A percentile compares a stretch with the other conserved stretches of the same genome.
These are phyloP conservation scores for Lycopodina hypogea DNA, from an alignment of 37 sponge, comb jelly and placozoan genomes.

Conservation along the genomic window DNA sequence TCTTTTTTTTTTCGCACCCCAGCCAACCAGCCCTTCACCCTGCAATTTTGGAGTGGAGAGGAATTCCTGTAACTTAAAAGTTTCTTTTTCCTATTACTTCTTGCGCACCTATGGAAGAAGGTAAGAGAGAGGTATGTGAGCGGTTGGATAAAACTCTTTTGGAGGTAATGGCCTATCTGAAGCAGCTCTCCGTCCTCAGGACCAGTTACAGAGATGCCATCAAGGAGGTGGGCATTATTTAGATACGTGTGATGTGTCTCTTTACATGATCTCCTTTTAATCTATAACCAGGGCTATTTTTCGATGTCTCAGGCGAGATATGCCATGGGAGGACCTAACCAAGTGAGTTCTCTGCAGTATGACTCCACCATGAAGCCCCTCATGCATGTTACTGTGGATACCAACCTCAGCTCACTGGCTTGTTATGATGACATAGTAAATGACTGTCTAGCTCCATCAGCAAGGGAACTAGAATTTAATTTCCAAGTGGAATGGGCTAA, in stretches of 20 bases:
- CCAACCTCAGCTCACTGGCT: neutral
- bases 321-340: slow-evolving; percentile 57
- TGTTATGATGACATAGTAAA: neutral
- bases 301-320: slow-evolving; percentile 60
- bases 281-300: slow-evolving; percentile 58
- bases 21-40: too few relatives aligned
- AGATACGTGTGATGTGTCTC: neutral
- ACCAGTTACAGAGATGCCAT: slow-evolving; percentile 12
- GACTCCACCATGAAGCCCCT: slow-evolving; percentile 53
- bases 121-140: slow-evolving; percentile 13
- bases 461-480: neutral
- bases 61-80: too few relatives aligned
- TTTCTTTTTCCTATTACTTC: too few relatives aligned
- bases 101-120: too few relatives aligned
- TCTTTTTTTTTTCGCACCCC: too few relatives aligned
- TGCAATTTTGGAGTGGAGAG: too few relatives aligned
- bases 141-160: slow-evolving; percentile 43
- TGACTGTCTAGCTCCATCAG: neutral
- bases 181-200: slow-evolving; percentile 48
- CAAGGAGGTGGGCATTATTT: slow-evolving; percentile 37
- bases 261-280: neutral
- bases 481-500: slow-evolving; percentile 17
- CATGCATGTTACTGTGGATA: neutral
- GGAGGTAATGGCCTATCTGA: slow-evolving; percentile 44
- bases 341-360: slow-evolving; percentile 68